Percentiles rank a stretch among this genome's conserved stretches.
These are phyloP conservation scores for Tetragnatha versicolor DNA, from an alignment of 1,140 invertebrate genomes.

Conservation along the genomic window DNA sequence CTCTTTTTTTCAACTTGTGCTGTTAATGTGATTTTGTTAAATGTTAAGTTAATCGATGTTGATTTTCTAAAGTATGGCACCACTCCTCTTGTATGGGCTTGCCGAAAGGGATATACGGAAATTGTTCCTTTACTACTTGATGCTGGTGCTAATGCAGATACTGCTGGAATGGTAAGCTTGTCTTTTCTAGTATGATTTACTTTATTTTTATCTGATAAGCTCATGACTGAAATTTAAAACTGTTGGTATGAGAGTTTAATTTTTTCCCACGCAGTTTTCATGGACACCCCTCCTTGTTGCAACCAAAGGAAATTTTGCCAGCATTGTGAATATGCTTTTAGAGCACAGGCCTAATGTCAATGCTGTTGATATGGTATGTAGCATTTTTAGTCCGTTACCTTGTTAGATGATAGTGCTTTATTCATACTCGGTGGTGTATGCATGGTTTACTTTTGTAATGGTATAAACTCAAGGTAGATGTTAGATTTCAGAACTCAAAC, in stretches of 20 bases:
- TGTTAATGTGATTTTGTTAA: neutral
- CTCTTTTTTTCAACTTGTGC: neutral
- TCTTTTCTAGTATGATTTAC: no score
- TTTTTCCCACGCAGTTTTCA: slow-evolving; percentile 74
- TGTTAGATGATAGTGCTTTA: neutral
- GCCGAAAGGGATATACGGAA: slow-evolving; percentile 85
- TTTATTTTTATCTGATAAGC: neutral
- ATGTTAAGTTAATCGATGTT: neutral
- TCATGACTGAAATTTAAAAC: neutral
- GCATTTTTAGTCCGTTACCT: neutral
- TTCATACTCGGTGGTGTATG: neutral
- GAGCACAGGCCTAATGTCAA: slow-evolving; percentile 91
- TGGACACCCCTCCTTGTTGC: slow-evolving; percentile 94
- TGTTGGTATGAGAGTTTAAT: neutral
- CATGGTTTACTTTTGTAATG: no score
- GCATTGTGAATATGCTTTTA: slow-evolving; percentile 85
- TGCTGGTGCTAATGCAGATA: slow-evolving; percentile 83
- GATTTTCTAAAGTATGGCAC: slow-evolving; percentile 80
- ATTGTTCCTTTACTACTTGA: slow-evolving; percentile 85
- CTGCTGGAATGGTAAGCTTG: slow-evolving; percentile 78
- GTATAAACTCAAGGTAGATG: no score
- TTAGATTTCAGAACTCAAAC: no score
- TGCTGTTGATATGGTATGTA: slow-evolving; percentile 76
- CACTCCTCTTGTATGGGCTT: slow-evolving; percentile 94
- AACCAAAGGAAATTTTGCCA: slow-evolving; percentile 85